Base-by-base conservation (phyloP, 2,888 invertebrate species). In the Perizoma flavofasciatum region DNA sequence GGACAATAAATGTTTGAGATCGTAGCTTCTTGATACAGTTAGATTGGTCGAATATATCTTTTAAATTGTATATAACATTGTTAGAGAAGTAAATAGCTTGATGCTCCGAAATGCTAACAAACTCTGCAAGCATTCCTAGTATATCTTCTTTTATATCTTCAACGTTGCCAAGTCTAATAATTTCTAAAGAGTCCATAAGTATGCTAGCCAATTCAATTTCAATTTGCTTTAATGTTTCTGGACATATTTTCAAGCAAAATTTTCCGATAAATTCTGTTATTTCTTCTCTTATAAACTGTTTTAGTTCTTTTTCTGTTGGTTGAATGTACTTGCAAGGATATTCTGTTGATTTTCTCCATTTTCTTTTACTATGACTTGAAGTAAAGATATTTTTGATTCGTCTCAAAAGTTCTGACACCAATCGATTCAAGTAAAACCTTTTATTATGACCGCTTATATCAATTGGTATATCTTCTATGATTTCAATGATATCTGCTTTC, bases 181-280 rank as follows among this genome's bases (percentile, higher is more conserved):
- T 65, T 35, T 78, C 73, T 40, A 79, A 61, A 5, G 76, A 75
- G 52, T 78, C 74, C 6, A 74, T 64, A 2, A 86, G 44, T 40
- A 81, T 61, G 63, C 76, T 74, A 0, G 71, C 59, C 3, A 88
- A 43, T 40, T 85, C 82, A n/a, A 69, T 70, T 72, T 78, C 77
- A 9, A 86, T 62, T n/a, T 71, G 70, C 22, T 68, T 56, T 33
- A 75, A 61, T 2, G 59, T 59, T 9, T 70, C 62, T 5, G 65
- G 54, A 55, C 69, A 67, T 35, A 74, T 60, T 37, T 61, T 63
- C 32, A 74, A 52, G 48, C 67, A 57, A 45, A 61, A 73, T 61
- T 73, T 75, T 4, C 65, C 53, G 9, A 73, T 58, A 52, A 79
- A 78, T 0, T 70, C 54, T 5, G 54, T 49, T n/a, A 86, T 52